Evolutionary conservation across 1,140 invertebrate species (phyloP).

Genomic region (Capitella teleta): DNA sequence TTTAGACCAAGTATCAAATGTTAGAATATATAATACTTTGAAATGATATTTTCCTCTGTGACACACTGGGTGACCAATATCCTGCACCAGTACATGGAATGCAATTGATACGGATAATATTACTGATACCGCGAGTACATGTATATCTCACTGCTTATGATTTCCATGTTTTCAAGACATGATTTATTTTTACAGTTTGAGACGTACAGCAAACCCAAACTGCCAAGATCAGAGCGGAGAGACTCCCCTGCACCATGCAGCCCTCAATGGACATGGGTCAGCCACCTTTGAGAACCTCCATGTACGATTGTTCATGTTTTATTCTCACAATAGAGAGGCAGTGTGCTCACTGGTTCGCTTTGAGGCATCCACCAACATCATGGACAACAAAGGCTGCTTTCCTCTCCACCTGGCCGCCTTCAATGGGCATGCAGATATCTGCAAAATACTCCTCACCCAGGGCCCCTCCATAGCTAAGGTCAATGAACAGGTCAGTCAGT

Average conservation of each 20-base stretch:
- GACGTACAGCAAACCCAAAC: slow-evolving; percentile 79
- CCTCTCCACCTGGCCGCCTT: slow-evolving; percentile 80
- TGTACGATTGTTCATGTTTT: too few relatives aligned
- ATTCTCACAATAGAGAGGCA: slow-evolving; percentile 49
- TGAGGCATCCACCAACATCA: slow-evolving; percentile 78
- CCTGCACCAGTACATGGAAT: too few relatives aligned
- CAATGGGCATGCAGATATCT: slow-evolving; percentile 75
- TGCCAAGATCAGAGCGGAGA: slow-evolving; percentile 88
- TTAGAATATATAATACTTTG: too few relatives aligned
- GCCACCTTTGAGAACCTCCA: too few relatives aligned
- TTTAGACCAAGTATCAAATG: too few relatives aligned
- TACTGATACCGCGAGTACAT: too few relatives aligned
- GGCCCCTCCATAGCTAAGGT: slow-evolving; percentile 65
- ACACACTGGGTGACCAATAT: too few relatives aligned
- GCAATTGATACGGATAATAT: too few relatives aligned
- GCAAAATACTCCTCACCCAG: slow-evolving; percentile 61
- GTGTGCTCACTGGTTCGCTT: slow-evolving; percentile 71
- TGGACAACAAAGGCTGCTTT: slow-evolving; percentile 71
- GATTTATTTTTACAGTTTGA: too few relatives aligned
- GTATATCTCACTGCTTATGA: too few relatives aligned
- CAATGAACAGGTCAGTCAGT: slow-evolving; percentile 57
- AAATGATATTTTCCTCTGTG: too few relatives aligned
- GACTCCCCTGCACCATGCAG: slow-evolving; percentile 85
- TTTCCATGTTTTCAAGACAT: too few relatives aligned
- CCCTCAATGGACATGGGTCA: slow-evolving; percentile 86